These are phyloP conservation scores for Psittacula echo DNA, from an alignment of 2,797 vertebrate genomes.

Conservation along the genomic window DNA sequence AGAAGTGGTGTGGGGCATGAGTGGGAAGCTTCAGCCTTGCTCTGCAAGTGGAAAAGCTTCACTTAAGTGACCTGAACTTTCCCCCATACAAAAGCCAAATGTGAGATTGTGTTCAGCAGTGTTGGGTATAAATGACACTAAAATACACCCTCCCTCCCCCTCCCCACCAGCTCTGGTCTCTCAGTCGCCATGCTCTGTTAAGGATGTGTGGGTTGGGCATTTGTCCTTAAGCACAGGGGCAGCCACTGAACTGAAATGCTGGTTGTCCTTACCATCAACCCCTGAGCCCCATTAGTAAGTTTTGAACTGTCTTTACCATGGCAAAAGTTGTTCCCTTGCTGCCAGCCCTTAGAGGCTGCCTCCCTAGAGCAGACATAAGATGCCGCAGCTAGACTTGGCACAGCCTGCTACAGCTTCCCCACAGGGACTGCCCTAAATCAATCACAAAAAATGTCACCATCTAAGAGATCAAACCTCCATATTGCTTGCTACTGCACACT, in stretches of 20 bases:
- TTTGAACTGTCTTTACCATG: neutral
- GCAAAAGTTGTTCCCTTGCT: neutral
- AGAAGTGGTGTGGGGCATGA: rapidly evolving
- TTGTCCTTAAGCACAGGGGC: neutral
- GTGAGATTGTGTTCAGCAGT: neutral
- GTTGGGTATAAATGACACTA: neutral
- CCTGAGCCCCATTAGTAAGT: neutral
- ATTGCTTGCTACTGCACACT: neutral
- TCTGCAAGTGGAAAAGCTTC: neutral
- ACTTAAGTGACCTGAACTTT: neutral
- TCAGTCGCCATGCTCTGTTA: neutral
- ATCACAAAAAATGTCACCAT: conserved; percentile 17
- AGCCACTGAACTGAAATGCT: neutral
- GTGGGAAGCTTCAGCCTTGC: neutral
- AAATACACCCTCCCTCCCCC: neutral
- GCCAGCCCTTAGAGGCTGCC: neutral
- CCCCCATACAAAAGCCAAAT: neutral
- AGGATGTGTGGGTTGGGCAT: neutral
- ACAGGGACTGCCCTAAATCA: conserved; percentile 43
- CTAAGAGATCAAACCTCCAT: conserved; percentile 35
- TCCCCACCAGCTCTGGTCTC: neutral
- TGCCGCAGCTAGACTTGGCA: neutral
- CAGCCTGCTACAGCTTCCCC: neutral
- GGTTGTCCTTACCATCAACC: neutral
- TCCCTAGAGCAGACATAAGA: neutral